These are phyloP conservation scores for Watersipora subatra DNA, from an alignment of 1,140 invertebrate species.

Conservation along the genomic window DNA sequence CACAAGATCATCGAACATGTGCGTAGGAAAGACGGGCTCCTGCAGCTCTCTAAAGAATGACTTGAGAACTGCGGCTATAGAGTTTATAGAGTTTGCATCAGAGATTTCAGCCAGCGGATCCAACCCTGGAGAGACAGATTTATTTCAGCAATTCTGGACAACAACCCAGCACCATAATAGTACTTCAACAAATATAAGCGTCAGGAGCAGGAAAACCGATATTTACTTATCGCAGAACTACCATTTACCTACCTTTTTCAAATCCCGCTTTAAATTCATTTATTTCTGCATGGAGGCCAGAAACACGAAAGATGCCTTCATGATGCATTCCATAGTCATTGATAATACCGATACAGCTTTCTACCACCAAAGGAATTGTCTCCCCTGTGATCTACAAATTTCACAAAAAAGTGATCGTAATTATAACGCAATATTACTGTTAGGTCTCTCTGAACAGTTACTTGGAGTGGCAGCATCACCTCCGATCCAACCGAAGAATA, in stretches of 20 bases:
- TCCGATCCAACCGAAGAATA: no score
- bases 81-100: conserved; percentile 87
- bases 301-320: conserved; percentile 88
- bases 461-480: no score
- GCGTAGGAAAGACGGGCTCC: conserved; percentile 64
- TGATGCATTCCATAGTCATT: conserved; percentile 80
- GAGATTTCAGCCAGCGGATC: conserved; percentile 78
- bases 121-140: conserved; percentile 43
- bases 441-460: no score
- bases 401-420: no score
- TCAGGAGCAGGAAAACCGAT: no score
- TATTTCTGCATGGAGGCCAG: conserved; percentile 87
- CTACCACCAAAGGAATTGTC: conserved; percentile 76
- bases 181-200: no score
- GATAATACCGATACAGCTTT: conserved; percentile 80
- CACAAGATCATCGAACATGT: conserved; percentile 82
- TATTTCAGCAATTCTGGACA: no score
- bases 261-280: conserved; percentile 83
- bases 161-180: no score
- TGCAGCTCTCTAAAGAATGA: conserved; percentile 79
- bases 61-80: conserved; percentile 81
- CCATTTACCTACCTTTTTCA: conserved; percentile 62
- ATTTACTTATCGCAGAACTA: no score
- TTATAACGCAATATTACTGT: no score
- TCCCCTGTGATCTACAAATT: conserved; percentile 57